phyloP scores from a whole-genome alignment of 2,797 vertebrate genomes.

The Paedocypris micromegethes region DNA sequence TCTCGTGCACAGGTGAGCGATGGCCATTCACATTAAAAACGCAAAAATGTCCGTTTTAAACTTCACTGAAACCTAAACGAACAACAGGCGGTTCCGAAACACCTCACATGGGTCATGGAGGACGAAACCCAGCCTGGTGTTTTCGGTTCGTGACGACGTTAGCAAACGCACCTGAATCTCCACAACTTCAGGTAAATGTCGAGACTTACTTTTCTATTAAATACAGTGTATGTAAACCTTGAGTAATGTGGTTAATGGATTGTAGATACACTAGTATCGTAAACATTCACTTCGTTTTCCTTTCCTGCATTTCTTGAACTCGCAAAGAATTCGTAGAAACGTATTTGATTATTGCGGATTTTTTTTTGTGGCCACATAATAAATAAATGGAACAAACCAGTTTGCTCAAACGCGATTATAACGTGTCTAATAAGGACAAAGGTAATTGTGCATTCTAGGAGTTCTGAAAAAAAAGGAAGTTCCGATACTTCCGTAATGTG shows the following conservation, averaged over 20 bases:
- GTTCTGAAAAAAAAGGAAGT: slow-evolving; percentile 2
- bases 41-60: neutral
- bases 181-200: slow-evolving; percentile 1
- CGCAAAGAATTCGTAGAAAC: too few species aligned
- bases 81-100: neutral
- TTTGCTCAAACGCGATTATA: neutral
- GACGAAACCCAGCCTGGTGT: neutral
- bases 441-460: neutral
- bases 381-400: neutral
- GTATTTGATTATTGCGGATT: neutral
- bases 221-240: too few species aligned
- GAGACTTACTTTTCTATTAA: too few species aligned
- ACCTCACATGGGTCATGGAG: neutral
- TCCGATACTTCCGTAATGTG: slow-evolving; percentile 19
- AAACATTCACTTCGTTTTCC: neutral
- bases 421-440: neutral
- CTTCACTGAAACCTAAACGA: neutral
- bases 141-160: slow-evolving; percentile 2
- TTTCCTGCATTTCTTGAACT: neutral
- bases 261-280: neutral
- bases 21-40: neutral
- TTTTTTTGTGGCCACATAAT: neutral
- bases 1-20: slow-evolving; percentile 28
- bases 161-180: slow-evolving; percentile 15
- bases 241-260: too few species aligned